Percentiles rank a stretch among this genome's conserved stretches.
Evolutionary conservation across 2,113 vertebrate species (phyloP).

Genomic region (Potamarius usumacintae): DNA sequence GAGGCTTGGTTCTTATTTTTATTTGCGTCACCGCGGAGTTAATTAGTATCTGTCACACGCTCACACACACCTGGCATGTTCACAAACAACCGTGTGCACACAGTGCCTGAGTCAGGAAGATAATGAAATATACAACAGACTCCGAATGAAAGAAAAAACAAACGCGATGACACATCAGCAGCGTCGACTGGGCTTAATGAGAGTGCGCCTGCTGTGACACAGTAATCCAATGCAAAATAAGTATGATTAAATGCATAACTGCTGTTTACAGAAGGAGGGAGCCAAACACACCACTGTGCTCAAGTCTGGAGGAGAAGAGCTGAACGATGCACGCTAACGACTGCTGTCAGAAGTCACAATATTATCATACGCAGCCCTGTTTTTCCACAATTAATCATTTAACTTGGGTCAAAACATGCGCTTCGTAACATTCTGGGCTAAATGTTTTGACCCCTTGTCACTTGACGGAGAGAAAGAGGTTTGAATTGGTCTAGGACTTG

Average conservation of each 20-base stretch:
- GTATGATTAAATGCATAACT: constrained; percentile 24
- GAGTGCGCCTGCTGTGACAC: constrained; percentile 4
- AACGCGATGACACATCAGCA: constrained; percentile 16
- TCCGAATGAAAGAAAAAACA: not conserved
- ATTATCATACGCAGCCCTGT: not conserved
- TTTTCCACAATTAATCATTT: not conserved
- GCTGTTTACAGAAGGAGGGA: constrained; percentile 42
- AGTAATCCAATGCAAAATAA: constrained; percentile 30
- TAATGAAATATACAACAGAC: constrained; percentile 23
- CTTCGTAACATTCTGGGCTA: not conserved
- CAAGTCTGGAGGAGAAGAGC: not conserved
- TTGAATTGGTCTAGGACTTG: no score
- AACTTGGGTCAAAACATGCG: not conserved
- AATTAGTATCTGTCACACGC: not conserved
- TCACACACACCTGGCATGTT: not conserved
- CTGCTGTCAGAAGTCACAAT: not conserved
- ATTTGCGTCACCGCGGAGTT: not conserved
- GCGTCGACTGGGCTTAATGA: constrained; percentile 11
- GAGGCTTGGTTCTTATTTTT: not conserved
- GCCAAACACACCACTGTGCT: constrained; percentile 2
- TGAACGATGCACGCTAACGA: not conserved
- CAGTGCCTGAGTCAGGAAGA: not conserved
- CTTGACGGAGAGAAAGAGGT: no score
- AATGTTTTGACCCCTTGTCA: not conserved
- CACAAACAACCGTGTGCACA: not conserved